A percentile compares a stretch with the other conserved stretches of the same genome.
Evolutionary conservation across 2,888 invertebrate species (phyloP).

Genomic region (Bursaphelenchus okinawaensis): DNA sequence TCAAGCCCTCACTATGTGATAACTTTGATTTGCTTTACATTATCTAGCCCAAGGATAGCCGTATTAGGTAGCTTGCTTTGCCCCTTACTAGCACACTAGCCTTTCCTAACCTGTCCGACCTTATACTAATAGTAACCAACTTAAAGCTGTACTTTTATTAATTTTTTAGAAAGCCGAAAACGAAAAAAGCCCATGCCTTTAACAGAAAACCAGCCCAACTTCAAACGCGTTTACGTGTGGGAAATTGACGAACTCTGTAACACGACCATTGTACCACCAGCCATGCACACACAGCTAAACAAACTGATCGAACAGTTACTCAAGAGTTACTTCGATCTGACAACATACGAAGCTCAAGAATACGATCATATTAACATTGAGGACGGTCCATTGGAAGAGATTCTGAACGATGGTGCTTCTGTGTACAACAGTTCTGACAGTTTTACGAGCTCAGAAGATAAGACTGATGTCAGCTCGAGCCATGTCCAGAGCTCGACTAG

Average conservation of each 20-base stretch:
- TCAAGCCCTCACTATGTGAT: too few species aligned
- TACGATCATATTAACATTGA: conserved; percentile 12
- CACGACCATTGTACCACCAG: not conserved
- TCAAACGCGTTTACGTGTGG: conserved; percentile 12
- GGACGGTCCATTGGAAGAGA: conserved; percentile 6
- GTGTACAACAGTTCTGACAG: not conserved
- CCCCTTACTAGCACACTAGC: too few species aligned
- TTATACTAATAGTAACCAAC: too few species aligned
- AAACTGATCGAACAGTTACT: conserved; percentile 6
- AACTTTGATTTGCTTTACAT: too few species aligned
- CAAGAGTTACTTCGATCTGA: conserved; percentile 1
- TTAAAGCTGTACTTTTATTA: too few species aligned
- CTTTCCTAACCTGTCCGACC: too few species aligned
- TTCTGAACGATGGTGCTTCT: not conserved
- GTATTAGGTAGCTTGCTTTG: too few species aligned
- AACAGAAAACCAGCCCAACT: not conserved
- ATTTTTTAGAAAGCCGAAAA: not conserved
- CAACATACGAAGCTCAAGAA: conserved; percentile 1
- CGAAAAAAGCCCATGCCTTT: not conserved
- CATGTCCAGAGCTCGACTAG: not conserved
- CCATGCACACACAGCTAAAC: not conserved
- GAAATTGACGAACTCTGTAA: conserved; percentile 10
- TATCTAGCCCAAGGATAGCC: too few species aligned
- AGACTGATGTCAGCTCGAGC: not conserved
- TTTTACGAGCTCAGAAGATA: not conserved